Conservation (phyloP, 2,113 vertebrate genomes). For the Vulpes ferrilata region DNA sequence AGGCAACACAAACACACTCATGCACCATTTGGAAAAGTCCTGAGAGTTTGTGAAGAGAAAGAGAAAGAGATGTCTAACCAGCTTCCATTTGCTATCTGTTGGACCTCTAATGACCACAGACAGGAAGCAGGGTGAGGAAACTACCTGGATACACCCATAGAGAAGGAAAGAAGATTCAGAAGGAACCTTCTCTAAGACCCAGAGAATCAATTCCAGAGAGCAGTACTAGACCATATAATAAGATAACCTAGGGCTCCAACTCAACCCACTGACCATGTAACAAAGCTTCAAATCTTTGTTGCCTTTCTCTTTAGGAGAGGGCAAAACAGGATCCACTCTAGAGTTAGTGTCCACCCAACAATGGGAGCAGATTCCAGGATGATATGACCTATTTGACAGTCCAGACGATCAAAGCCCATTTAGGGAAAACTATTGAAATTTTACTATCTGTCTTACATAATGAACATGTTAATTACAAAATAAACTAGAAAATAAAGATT, state of each 20-base stretch:
- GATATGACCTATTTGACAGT: not conserved
- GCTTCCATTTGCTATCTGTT: not conserved
- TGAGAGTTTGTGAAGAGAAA: not conserved
- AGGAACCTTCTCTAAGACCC: not conserved
- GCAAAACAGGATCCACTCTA: not conserved
- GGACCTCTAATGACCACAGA: not conserved
- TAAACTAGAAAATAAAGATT: not conserved
- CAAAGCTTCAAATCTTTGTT: not conserved
- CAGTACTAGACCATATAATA: fast-evolving
- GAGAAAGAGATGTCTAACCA: not conserved
- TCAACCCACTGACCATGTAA: fast-evolving
- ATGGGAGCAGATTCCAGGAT: not conserved
- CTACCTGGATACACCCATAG: not conserved
- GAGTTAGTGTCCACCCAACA: fast-evolving
- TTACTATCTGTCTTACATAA: not conserved
- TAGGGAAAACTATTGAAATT: not conserved
- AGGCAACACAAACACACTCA: fast-evolving
- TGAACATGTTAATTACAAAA: not conserved
- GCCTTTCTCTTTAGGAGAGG: not conserved
- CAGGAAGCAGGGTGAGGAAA: not conserved
- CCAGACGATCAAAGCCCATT: not conserved
- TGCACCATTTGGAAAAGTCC: not conserved
- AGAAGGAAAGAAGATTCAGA: not conserved
- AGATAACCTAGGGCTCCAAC: not conserved
- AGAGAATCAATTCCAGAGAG: not conserved